phyloP scores from a whole-genome alignment of 2,797 vertebrate species.

The Percopsis omiscomaycus region DNA sequence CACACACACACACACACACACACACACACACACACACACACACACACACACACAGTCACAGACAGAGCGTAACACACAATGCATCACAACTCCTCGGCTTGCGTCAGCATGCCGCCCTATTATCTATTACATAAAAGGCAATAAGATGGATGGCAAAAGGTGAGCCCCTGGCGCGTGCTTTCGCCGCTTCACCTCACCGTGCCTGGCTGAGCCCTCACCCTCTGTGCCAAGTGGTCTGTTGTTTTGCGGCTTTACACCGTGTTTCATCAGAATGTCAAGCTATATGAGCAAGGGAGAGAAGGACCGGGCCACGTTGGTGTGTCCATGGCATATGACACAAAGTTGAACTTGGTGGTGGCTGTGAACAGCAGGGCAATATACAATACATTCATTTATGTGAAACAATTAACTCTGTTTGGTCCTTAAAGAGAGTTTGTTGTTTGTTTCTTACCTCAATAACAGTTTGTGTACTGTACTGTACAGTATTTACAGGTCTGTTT shows the following conservation, averaged over 20 bases:
- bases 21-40: constrained; percentile 6
- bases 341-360: too few species aligned
- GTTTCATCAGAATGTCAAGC: neutral
- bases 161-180: constrained; percentile 8
- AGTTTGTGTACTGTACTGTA: too few species aligned
- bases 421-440: too few species aligned
- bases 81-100: constrained; percentile 52
- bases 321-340: too few species aligned
- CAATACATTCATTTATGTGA: too few species aligned
- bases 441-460: too few species aligned
- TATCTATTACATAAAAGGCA: constrained; percentile 43
- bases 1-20: constrained; percentile 2
- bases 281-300: constrained; percentile 5
- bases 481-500: too few species aligned
- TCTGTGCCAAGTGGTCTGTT: neutral
- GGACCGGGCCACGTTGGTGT: neutral
- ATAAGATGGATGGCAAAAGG: constrained; percentile 39
- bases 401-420: too few species aligned
- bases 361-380: too few species aligned
- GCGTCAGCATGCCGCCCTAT: constrained; percentile 46
- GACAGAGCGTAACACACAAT: constrained; percentile 43
- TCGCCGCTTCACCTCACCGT: constrained; percentile 3
- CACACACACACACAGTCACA: constrained; percentile 40
- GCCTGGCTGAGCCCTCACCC: neutral
- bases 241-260: neutral